These are phyloP conservation scores for Dunckerocampus dactyliophorus DNA, from an alignment of 2,113 vertebrate species.

Conservation along the genomic window DNA sequence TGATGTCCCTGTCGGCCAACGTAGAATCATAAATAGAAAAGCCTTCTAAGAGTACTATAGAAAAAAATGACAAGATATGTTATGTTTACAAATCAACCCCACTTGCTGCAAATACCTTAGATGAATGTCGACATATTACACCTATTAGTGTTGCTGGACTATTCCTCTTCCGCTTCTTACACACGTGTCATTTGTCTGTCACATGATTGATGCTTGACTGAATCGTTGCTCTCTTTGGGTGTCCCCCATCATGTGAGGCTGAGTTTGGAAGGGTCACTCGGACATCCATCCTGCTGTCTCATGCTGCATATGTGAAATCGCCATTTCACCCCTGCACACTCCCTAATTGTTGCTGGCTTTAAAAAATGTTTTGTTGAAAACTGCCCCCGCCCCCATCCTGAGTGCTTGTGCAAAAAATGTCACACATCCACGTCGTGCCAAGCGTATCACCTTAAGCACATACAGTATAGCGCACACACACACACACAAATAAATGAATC, in stretches of 20 bases:
- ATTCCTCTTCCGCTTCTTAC: neutral
- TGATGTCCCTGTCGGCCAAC: too few relatives aligned
- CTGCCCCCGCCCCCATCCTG: conserved; percentile 86
- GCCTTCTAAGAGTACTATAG: too few relatives aligned
- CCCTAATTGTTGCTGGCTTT: conserved; percentile 83
- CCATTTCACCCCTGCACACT: conserved; percentile 93
- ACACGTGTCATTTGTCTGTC: conserved; percentile 59
- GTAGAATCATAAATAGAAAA: too few relatives aligned
- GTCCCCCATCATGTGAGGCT: conserved; percentile 62
- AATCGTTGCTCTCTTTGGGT: conserved; percentile 72
- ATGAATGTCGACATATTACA: neutral
- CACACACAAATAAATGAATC: too few relatives aligned
- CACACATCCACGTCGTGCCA: conserved; percentile 37
- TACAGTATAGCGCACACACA: too few relatives aligned
- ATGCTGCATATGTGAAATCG: conserved; percentile 81
- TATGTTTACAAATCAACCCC: too few relatives aligned
- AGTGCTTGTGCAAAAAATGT: conserved; percentile 76
- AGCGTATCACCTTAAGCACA: too few relatives aligned
- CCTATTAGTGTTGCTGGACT: conserved; percentile 29
- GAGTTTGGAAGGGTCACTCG: conserved; percentile 60
- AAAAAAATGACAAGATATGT: too few relatives aligned
- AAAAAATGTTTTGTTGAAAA: conserved; percentile 91
- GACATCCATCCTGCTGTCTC: conserved; percentile 77
- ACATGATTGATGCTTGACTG: conserved; percentile 77
- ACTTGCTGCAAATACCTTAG: too few relatives aligned